Conservation (phyloP, 1,140 invertebrate species). For the Drosophila baimaii region DNA sequence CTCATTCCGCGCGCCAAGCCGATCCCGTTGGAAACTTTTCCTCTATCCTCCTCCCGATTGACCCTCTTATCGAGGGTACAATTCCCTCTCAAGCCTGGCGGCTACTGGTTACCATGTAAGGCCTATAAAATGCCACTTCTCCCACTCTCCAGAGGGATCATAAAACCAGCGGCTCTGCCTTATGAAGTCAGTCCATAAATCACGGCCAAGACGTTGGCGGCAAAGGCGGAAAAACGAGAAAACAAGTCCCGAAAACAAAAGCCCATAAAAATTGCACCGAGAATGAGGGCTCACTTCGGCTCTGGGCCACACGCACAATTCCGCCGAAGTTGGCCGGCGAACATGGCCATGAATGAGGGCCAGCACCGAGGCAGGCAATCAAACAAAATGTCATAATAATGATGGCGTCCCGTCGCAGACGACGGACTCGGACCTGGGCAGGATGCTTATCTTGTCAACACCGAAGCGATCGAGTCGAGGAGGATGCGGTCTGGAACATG, state of each 20-base stretch:
- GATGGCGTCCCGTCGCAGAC: slow-evolving; percentile 66
- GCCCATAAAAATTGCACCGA: slow-evolving; percentile 70
- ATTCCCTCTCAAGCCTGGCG: slow-evolving; percentile 13
- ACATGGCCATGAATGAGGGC: slow-evolving; percentile 49
- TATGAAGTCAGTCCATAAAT: slow-evolving; percentile 64
- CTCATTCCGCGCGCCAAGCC: slow-evolving; percentile 40
- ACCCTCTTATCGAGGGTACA: slow-evolving; percentile 1
- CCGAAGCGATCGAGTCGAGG: slow-evolving; percentile 34
- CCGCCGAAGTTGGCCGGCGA: slow-evolving; percentile 59
- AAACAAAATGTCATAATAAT: slow-evolving; percentile 83
- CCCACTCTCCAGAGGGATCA: slow-evolving; percentile 28
- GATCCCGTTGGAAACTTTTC: slow-evolving; percentile 20
- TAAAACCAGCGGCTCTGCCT: slow-evolving; percentile 68
- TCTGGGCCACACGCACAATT: slow-evolving; percentile 77
- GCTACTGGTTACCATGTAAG: slow-evolving; percentile 53
- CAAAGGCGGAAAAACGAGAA: slow-evolving; percentile 30
- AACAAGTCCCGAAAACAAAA: slow-evolving; percentile 45
- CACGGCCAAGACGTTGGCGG: slow-evolving; percentile 45
- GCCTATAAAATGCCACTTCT: slow-evolving; percentile 14
- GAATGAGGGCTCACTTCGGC: slow-evolving; percentile 41
- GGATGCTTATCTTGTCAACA: slow-evolving; percentile 83
- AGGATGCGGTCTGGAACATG: slow-evolving; percentile 19
- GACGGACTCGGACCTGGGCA: slow-evolving; percentile 33
- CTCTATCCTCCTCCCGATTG: slow-evolving; percentile 1
- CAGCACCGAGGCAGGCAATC: slow-evolving; percentile 52